Percentiles rank a stretch among this genome's conserved stretches.
phyloP scores from a whole-genome alignment of 92 coral and sea anemone genomes.

The Bergia puertoricense region DNA sequence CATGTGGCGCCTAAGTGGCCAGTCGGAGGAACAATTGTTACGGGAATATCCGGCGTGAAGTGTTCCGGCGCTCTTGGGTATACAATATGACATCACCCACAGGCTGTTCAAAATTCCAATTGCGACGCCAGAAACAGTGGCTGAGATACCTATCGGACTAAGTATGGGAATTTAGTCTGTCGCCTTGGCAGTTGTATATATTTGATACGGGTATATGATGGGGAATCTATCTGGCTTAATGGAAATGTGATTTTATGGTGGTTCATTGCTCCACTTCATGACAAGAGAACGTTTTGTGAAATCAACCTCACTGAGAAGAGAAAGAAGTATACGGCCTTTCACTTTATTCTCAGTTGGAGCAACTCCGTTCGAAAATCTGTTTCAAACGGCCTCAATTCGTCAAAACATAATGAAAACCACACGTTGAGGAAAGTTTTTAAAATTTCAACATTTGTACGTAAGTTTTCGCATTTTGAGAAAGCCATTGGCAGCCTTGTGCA shows the following conservation, averaged over 20 bases:
- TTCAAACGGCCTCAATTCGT: not conserved
- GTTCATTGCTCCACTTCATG: slow-evolving; percentile 25
- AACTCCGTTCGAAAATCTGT: slow-evolving; percentile 11
- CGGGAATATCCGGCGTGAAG: too few species aligned
- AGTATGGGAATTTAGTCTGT: not conserved
- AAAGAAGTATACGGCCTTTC: slow-evolving; percentile 20
- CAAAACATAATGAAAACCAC: slow-evolving; percentile 30
- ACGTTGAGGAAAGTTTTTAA: slow-evolving; percentile 13
- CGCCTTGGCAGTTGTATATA: slow-evolving; percentile 18
- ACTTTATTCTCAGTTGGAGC: slow-evolving; percentile 19
- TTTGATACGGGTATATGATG: not conserved
- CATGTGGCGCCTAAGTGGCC: too few species aligned
- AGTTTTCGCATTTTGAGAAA: too few species aligned
- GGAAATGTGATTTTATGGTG: slow-evolving; percentile 22
- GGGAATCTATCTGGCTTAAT: slow-evolving; percentile 33
- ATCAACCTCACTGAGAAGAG: slow-evolving; percentile 10
- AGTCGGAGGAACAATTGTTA: too few species aligned
- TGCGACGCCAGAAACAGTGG: too few species aligned
- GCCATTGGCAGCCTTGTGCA: too few species aligned
- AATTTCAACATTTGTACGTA: slow-evolving; percentile 22
- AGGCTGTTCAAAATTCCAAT: too few species aligned
- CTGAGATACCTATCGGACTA: too few species aligned
- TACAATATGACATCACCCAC: too few species aligned
- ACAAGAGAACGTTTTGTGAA: slow-evolving; percentile 39
- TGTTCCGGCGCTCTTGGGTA: too few species aligned